Evolutionary conservation across 2,888 invertebrate species (phyloP).

Genomic region (Ischnus inquisitorius): DNA sequence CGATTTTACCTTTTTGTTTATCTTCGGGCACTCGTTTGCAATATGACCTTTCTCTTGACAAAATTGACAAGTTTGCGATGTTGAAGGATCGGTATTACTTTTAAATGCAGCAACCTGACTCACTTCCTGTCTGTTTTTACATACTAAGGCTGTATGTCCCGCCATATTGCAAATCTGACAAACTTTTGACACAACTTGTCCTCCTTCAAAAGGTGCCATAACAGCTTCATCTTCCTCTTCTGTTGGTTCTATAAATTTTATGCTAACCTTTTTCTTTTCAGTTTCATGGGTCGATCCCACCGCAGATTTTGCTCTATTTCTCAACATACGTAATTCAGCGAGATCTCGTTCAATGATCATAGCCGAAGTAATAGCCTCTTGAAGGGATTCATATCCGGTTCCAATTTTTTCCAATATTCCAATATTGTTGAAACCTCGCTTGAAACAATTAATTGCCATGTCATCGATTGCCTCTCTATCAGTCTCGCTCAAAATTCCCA

Average conservation of each 20-base stretch:
- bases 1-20: neutral
- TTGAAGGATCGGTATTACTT: neutral
- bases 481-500: neutral
- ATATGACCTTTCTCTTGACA: neutral
- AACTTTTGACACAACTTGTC: no score
- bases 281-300: neutral
- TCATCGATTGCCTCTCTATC: neutral
- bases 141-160: no score
- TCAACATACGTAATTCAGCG: neutral
- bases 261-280: neutral
- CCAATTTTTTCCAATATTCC: neutral
- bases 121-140: no score
- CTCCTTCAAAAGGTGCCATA: no score
- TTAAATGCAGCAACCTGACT: no score
- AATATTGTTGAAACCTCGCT: neutral
- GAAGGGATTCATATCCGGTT: neutral
- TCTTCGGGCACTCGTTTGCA: neutral
- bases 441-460: neutral
- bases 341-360: no score
- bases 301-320: neutral
- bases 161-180: no score
- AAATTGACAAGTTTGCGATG: neutral
- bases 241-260: neutral
- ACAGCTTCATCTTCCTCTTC: neutral
- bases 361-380: neutral